Evolutionary conservation across 2,113 vertebrate genomes (phyloP).

Genomic region (human): DNA sequence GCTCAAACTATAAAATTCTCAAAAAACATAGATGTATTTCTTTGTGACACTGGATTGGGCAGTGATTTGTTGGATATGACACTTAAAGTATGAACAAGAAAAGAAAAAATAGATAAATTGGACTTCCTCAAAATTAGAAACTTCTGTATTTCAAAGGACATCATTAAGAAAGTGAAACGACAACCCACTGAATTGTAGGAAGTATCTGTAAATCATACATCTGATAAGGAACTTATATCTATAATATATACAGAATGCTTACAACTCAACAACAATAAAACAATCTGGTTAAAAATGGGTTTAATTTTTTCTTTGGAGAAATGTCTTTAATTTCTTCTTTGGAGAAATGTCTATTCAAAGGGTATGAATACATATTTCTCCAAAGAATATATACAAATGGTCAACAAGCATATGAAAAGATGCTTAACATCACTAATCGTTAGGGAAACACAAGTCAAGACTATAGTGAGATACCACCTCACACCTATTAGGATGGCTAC

Average conservation of each 20-base stretch:
- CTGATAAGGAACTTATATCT: not conserved
- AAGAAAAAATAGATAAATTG: not conserved
- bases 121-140: constrained; percentile 25
- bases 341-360: not conserved
- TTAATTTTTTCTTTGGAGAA: not conserved
- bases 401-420: not conserved
- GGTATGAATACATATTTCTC: not conserved
- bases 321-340: not conserved
- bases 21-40: not conserved
- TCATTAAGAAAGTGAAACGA: not conserved
- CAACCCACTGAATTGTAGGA: not conserved
- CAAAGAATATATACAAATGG: not conserved
- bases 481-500: not conserved
- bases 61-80: not conserved
- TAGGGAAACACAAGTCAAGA: not conserved
- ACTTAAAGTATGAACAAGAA: not conserved
- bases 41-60: not conserved
- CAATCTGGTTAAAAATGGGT: not conserved
- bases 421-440: not conserved
- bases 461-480: not conserved
- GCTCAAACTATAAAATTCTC: not conserved
- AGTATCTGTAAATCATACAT: not conserved
- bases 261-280: not conserved
- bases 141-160: not conserved
- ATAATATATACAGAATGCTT: not conserved